These are phyloP conservation scores for Himalopsyche phryganea DNA, from an alignment of 1,140 invertebrate species.

Conservation along the genomic window DNA sequence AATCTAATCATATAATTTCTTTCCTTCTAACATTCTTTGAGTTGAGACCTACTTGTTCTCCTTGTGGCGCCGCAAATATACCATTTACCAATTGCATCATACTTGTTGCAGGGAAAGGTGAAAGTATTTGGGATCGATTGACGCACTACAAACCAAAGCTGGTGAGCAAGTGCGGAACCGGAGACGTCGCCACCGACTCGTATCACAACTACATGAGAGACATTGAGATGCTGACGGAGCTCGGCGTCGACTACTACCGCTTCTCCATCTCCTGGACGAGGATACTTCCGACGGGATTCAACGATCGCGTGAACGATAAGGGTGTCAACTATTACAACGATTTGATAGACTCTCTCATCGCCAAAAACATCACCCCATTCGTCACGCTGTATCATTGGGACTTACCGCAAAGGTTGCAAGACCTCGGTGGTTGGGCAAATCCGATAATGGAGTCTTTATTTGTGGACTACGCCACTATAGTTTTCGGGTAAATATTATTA, in stretches of 20 bases:
- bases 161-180: slow-evolving; percentile 41
- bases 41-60: too few species aligned
- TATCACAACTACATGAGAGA: slow-evolving; percentile 53
- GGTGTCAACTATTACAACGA: slow-evolving; percentile 59
- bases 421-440: slow-evolving; percentile 56
- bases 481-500: slow-evolving; percentile 36
- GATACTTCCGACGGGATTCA: slow-evolving; percentile 55
- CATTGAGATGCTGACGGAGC: slow-evolving; percentile 44
- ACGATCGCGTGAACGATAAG: slow-evolving; percentile 45
- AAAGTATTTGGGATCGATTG: slow-evolving; percentile 40
- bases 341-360: slow-evolving; percentile 52
- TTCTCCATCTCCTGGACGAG: slow-evolving; percentile 63
- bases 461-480: slow-evolving; percentile 38
- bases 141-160: slow-evolving; percentile 34
- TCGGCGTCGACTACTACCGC: slow-evolving; percentile 55
- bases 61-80: too few species aligned
- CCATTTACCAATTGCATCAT: too few species aligned
- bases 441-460: slow-evolving; percentile 50
- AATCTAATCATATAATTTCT: too few species aligned
- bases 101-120: slow-evolving; percentile 43
- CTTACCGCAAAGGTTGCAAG: slow-evolving; percentile 48
- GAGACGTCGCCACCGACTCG: slow-evolving; percentile 45
- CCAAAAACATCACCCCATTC: slow-evolving; percentile 46
- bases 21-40: too few species aligned
- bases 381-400: slow-evolving; percentile 58